phyloP scores from a whole-genome alignment of 2,797 vertebrate genomes.

The Rhinogobio ventralis region DNA sequence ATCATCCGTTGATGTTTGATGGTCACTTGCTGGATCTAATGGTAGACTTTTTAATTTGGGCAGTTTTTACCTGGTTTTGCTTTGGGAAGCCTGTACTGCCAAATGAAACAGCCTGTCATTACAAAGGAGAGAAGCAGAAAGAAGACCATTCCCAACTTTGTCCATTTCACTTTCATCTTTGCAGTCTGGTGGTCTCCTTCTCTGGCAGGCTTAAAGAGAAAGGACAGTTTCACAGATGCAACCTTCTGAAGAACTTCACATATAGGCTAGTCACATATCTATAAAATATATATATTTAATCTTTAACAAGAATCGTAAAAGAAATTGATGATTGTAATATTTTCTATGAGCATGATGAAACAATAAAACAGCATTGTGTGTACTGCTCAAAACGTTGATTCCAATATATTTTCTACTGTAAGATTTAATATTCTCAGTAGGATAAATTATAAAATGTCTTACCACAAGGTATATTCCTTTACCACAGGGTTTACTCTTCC shows the following conservation, averaged over 20 bases:
- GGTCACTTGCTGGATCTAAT: background rate
- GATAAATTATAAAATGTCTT: slow-evolving; percentile 14
- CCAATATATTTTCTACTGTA: background rate
- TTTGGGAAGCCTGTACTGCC: slow-evolving; percentile 90
- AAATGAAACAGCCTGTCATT: slow-evolving; percentile 89
- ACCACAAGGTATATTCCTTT: slow-evolving; percentile 28
- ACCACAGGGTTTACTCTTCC: slow-evolving; percentile 6
- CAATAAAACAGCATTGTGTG: background rate
- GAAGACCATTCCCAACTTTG: slow-evolving; percentile 75
- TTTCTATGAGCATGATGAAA: background rate
- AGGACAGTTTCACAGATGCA: background rate
- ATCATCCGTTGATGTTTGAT: background rate
- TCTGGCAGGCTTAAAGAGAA: slow-evolving; percentile 28
- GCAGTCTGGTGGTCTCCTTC: slow-evolving; percentile 22
- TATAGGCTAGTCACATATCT: background rate
- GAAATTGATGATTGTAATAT: background rate
- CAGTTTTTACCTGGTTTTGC: slow-evolving; percentile 65
- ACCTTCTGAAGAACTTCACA: background rate
- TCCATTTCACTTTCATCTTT: slow-evolving; percentile 82
- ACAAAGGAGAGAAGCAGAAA: slow-evolving; percentile 82
- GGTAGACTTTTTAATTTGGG: background rate
- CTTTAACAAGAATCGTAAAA: background rate
- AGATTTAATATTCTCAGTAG: background rate
- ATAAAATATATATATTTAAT: too few relatives aligned
- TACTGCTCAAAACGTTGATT: background rate